Evolutionary conservation across 2,888 invertebrate species (phyloP).

Genomic region (Mythimna vitellina): DNA sequence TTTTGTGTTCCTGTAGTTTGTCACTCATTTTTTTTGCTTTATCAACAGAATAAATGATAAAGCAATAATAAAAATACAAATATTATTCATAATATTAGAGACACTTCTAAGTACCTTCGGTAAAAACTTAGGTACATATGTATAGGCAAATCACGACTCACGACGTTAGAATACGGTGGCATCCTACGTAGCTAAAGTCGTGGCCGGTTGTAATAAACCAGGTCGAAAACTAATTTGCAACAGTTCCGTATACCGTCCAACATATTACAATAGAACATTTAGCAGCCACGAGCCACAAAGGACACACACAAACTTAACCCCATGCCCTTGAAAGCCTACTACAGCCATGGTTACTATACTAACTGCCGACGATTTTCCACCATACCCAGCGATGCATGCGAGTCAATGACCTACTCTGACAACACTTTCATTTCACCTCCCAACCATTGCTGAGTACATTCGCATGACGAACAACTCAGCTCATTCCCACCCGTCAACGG

Average conservation of each 20-base stretch:
- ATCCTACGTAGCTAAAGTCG: background rate
- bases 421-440: slow-evolving; percentile 68
- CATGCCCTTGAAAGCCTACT: slow-evolving; percentile 64
- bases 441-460: slow-evolving; percentile 51
- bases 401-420: slow-evolving; percentile 73
- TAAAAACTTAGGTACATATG: background rate
- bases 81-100: background rate
- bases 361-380: slow-evolving; percentile 69
- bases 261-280: slow-evolving; percentile 37
- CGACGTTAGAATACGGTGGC: background rate
- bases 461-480: slow-evolving; percentile 27
- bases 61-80: background rate
- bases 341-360: slow-evolving; percentile 58
- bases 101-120: background rate
- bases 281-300: slow-evolving; percentile 28
- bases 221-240: slow-evolving; percentile 20
- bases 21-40: too few relatives aligned
- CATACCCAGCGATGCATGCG: slow-evolving; percentile 69
- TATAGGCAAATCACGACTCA: background rate
- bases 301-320: slow-evolving; percentile 54
- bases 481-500: slow-evolving; percentile 39
- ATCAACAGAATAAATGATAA: too few relatives aligned
- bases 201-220: slow-evolving; percentile 5
- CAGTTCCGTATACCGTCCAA: slow-evolving; percentile 20
- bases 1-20: too few relatives aligned